phyloP scores from a whole-genome alignment of 2,797 vertebrate species.

The Urocyon cinereoargenteus region DNA sequence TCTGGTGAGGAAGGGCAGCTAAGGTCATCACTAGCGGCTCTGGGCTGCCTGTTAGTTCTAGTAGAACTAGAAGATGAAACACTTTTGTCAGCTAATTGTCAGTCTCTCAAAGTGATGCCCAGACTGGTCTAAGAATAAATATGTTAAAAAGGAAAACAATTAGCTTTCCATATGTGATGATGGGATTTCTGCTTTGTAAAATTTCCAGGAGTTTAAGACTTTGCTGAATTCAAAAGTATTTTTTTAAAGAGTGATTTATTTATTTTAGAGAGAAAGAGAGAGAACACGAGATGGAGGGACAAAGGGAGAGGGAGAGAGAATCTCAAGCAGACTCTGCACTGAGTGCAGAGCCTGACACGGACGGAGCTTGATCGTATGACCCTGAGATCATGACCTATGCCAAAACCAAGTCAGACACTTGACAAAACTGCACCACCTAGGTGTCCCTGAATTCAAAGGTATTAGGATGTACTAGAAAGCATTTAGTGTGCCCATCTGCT shows the following conservation, averaged over 20 bases:
- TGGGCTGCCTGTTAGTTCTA: neutral
- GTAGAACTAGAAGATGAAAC: constrained; percentile 45
- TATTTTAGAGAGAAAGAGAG: neutral
- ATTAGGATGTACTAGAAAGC: constrained; percentile 55
- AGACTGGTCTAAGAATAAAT: constrained; percentile 69
- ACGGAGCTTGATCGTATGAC: neutral
- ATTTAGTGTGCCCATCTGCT: constrained; percentile 72
- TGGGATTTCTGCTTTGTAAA: constrained; percentile 74
- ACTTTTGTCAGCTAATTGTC: constrained; percentile 63
- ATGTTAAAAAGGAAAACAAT: constrained; percentile 53
- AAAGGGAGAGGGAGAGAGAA: neutral
- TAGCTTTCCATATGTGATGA: constrained; percentile 71
- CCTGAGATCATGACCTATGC: neutral
- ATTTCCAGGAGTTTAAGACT: constrained; percentile 68
- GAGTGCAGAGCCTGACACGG: neutral
- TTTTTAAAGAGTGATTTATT: neutral
- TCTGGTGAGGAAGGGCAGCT: neutral
- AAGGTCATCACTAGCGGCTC: neutral
- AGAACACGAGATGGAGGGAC: neutral
- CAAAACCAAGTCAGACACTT: neutral
- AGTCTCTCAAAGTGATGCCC: neutral
- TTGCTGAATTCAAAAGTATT: constrained; percentile 70
- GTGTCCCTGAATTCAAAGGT: constrained; percentile 61
- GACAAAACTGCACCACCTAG: neutral
- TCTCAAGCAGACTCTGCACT: neutral